Evolutionary conservation across 2,113 vertebrate species (phyloP), one percentile per base, ranked within the genome.

Genomic region (Ranitomeya imitator): DNA sequence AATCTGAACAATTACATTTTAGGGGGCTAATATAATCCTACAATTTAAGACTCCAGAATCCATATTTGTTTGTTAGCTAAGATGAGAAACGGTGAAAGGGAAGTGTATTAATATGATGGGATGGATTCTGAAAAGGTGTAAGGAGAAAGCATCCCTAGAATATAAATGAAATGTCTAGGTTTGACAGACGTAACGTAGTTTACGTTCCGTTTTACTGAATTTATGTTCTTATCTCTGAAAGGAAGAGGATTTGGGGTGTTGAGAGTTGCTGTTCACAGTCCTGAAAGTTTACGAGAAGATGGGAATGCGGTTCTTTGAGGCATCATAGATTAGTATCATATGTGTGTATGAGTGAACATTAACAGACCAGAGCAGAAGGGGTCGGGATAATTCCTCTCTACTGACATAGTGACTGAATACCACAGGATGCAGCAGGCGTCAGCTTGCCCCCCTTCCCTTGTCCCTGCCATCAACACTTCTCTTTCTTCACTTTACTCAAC

Each of bases 241-340:
- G n/a, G 78, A 71, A 69, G 59, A 52, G 77, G 63, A 69, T 79
- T 87, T 80, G n/a, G 86, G 63, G 86, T 80, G 76, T 71, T 71
- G 86, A 87, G 78, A 87, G 60, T 57, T 87, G 76, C 76, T 80
- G 86, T 86, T 67, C 85, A 65, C 74, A 86, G 73, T 67, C 54
- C 59, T 76, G 73, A 61, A 51, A 77, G 55, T 86, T 86, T 86
- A 61, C 45, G 55, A 54, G 69, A 55, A 57, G 73, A 78, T 78
- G 18, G 74, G 85, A 86, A 77, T 79, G 59, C 3, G 45, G 74
- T 67, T 85, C 67, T 85, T 85, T 74, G 84, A 85, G 85, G 76
- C 73, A 79, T 79, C 60, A 18, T 57, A 87, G 77, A 87, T 87
- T 78, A 67, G 51, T 80, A 87, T 87, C 86, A 54, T 57, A 79